phyloP scores from a whole-genome alignment of 2,797 vertebrate species.

The Falco biarmicus region DNA sequence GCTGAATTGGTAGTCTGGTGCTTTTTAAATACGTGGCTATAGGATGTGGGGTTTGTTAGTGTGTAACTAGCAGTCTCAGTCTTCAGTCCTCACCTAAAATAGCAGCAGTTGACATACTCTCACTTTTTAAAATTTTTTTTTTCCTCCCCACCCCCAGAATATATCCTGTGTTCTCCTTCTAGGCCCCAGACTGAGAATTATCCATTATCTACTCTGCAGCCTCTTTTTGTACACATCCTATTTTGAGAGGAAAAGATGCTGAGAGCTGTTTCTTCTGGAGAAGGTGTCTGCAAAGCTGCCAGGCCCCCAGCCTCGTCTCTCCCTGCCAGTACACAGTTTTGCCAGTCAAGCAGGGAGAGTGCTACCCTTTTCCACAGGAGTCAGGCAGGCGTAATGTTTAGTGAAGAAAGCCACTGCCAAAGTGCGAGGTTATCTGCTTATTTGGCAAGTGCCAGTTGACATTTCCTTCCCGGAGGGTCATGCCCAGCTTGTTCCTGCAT shows the following conservation, averaged over 20 bases:
- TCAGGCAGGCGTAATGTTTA: neutral
- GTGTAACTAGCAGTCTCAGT: neutral
- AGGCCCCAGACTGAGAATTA: neutral
- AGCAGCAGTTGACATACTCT: neutral
- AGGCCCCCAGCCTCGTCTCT: neutral
- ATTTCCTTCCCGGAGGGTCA: neutral
- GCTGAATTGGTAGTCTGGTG: neutral
- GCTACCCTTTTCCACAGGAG: neutral
- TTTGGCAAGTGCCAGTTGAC: neutral
- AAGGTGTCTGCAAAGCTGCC: neutral
- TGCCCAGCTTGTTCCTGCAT: constrained; percentile 60
- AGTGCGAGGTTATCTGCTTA: neutral
- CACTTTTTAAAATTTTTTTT: neutral
- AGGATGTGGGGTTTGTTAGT: neutral
- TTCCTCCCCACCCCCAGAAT: neutral
- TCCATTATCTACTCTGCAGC: neutral
- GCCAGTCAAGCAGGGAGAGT: neutral
- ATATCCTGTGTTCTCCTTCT: neutral
- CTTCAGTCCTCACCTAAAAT: neutral
- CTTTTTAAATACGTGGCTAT: neutral
- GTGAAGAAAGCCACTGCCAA: neutral
- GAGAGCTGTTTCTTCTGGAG: neutral
- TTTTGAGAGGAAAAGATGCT: neutral
- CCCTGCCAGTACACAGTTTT: neutral
- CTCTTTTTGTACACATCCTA: neutral